Evolutionary conservation across 2,797 vertebrate genomes (phyloP).

Genomic region (Craterocephalus amniculus): DNA sequence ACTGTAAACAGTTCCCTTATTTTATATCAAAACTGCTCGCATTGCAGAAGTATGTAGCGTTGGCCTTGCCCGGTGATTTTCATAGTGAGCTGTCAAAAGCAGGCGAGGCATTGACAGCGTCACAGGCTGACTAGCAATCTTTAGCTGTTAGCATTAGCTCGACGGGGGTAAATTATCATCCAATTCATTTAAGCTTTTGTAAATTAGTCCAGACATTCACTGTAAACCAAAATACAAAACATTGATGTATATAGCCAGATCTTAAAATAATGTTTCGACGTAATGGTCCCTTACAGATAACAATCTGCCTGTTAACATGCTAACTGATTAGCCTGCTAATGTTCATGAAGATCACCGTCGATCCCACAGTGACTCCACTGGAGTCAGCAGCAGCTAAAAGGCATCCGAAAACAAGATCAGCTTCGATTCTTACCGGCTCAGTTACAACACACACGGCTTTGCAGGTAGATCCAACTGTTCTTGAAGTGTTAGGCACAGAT

Average conservation of each 20-base stretch:
- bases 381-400: conserved; percentile 34
- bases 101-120: conserved; percentile 72
- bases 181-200: neutral
- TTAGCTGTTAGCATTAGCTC: conserved; percentile 58
- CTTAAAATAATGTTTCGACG: neutral
- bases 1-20: too few relatives aligned
- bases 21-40: neutral
- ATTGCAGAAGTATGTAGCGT: conserved; percentile 14
- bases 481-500: neutral
- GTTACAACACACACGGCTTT: neutral
- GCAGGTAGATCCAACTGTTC: neutral
- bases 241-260: neutral
- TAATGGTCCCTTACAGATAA: neutral
- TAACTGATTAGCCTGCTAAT: conserved; percentile 61
- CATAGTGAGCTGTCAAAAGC: conserved; percentile 69
- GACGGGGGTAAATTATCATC: neutral
- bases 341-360: conserved; percentile 37
- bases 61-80: conserved; percentile 48
- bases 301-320: conserved; percentile 26
- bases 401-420: neutral
- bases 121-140: conserved; percentile 52
- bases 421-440: conserved; percentile 57
- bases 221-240: accelerated
- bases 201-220: accelerated
- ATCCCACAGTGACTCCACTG: conserved; percentile 35